These are phyloP conservation scores for Metopia argyrocephala DNA, from an alignment of 2,888 invertebrate genomes.

Conservation along the genomic window DNA sequence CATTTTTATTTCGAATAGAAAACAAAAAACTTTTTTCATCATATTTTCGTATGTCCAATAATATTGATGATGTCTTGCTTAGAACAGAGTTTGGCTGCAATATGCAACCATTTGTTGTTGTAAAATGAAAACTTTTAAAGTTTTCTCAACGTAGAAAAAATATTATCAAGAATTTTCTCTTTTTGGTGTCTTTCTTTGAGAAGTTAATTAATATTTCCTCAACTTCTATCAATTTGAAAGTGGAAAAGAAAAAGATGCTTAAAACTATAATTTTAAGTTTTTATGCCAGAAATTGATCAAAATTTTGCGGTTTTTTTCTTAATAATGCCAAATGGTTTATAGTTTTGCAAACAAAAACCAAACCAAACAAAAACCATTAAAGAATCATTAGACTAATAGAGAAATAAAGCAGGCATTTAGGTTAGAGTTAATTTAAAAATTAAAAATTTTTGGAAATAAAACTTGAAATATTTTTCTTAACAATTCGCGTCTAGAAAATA, in stretches of 20 bases:
- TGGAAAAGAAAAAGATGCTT: neutral
- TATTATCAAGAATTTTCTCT: neutral
- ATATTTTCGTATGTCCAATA: neutral
- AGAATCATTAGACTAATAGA: too few species aligned
- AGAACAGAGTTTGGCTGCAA: neutral
- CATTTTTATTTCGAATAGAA: too few species aligned
- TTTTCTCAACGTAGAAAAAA: conserved; percentile 20
- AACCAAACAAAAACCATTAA: too few species aligned
- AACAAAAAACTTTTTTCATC: neutral
- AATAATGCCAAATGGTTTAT: neutral
- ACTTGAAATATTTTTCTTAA: too few species aligned
- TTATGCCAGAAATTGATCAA: neutral
- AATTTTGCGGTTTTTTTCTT: conserved; percentile 26
- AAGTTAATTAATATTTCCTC: conserved; percentile 40
- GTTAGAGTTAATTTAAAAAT: too few species aligned
- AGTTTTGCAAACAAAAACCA: too few species aligned
- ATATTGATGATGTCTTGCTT: neutral
- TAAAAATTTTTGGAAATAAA: too few species aligned
- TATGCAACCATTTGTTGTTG: neutral
- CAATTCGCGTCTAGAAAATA: too few species aligned
- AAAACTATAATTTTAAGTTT: neutral
- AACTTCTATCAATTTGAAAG: too few species aligned
- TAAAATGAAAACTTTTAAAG: conserved; percentile 4
- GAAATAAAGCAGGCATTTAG: too few species aligned
- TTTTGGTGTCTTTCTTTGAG: neutral